phyloP scores from a whole-genome alignment of 2,888 invertebrate species.

The Unio delphinus region DNA sequence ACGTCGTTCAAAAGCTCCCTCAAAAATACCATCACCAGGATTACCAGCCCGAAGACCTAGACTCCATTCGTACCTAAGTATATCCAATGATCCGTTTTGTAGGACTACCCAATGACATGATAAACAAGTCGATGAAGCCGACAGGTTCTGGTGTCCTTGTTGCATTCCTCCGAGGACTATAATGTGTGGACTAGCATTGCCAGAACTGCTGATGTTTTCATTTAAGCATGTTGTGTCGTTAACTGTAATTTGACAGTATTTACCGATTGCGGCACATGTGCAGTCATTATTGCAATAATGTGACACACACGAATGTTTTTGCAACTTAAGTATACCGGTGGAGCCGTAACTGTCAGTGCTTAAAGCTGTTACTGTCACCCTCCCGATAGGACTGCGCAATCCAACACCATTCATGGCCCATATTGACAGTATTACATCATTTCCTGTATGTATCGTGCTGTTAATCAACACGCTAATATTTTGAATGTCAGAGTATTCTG shows the following conservation, averaged over 20 bases:
- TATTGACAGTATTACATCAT: conserved; percentile 28
- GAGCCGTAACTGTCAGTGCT: background rate
- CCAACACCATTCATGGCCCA: conserved; percentile 37
- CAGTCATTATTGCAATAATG: conserved; percentile 39
- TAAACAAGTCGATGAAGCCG: conserved; percentile 22
- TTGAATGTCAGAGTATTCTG: background rate
- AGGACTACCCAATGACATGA: conserved; percentile 14
- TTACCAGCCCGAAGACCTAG: too few species aligned
- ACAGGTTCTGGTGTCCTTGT: background rate
- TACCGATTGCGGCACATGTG: conserved; percentile 40
- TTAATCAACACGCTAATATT: conserved; percentile 5
- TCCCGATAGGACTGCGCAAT: conserved; percentile 20
- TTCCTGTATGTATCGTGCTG: conserved; percentile 7
- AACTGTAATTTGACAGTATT: conserved; percentile 19
- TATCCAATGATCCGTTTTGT: too few species aligned
- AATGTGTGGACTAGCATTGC: background rate
- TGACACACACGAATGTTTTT: conserved; percentile 35
- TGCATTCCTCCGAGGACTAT: conserved; percentile 7
- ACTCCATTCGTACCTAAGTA: too few species aligned
- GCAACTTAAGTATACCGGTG: conserved; percentile 21
- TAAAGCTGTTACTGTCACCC: conserved; percentile 22
- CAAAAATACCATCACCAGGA: too few species aligned
- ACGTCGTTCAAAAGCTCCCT: too few species aligned
- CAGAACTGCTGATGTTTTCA: background rate
- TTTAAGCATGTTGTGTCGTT: conserved; percentile 7